Evolutionary conservation across 2,113 vertebrate species (phyloP).

Genomic region (Murina feae): DNA sequence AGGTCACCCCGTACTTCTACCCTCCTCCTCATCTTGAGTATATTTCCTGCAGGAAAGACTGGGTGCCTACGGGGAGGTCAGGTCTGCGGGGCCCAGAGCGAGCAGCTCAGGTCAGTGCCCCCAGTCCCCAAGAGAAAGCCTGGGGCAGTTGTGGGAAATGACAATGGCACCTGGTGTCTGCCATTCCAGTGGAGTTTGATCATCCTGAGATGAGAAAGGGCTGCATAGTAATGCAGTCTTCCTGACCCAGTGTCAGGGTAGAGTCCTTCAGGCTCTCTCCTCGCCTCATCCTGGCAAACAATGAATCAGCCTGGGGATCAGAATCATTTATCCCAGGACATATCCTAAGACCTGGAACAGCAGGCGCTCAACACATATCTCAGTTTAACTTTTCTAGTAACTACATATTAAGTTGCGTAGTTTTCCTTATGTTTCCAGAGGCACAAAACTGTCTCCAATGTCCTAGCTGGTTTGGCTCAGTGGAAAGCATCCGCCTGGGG

Average conservation of each 20-base stretch:
- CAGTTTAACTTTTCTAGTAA: not conserved
- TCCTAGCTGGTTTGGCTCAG: no score
- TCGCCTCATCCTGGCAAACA: not conserved
- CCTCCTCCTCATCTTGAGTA: not conserved
- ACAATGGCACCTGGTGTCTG: not conserved
- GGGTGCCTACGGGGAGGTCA: not conserved
- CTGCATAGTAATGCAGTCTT: not conserved
- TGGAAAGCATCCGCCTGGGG: no score
- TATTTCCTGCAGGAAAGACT: conserved; percentile 8
- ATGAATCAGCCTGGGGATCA: not conserved
- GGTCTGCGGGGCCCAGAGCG: not conserved
- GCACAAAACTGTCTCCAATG: not conserved
- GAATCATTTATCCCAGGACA: not conserved
- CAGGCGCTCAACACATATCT: not conserved
- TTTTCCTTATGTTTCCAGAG: not conserved
- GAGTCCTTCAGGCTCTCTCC: not conserved
- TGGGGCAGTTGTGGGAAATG: conserved; percentile 27
- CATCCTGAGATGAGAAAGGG: not conserved
- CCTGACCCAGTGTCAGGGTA: not conserved
- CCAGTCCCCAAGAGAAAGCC: not conserved
- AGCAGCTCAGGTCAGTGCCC: conserved; percentile 11
- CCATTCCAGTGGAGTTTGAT: conserved; percentile 10
- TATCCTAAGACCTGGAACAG: not conserved
- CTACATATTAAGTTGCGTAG: not conserved
- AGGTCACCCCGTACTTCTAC: not conserved